Evolutionary conservation across 2,113 vertebrate species (phyloP), one percentile per base, ranked within the genome.

Genomic region (Thamnaconus septentrionalis): DNA sequence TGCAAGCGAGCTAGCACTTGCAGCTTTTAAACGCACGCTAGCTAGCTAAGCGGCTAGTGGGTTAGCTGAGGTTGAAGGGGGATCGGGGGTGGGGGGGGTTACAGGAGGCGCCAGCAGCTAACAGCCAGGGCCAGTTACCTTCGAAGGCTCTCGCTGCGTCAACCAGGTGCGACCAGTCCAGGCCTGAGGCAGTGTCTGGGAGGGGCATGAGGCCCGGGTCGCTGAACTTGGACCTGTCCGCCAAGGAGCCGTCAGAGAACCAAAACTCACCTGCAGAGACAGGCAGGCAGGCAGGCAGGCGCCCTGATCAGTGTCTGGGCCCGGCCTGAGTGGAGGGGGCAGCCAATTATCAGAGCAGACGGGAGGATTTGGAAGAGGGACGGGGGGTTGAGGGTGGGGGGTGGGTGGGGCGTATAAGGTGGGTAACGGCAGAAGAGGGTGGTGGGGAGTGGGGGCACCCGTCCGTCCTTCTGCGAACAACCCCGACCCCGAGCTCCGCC

Each of bases 161-260:
- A 75, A 98, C 97, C 74, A 98, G 94, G 90, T 98, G 93, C 76
- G 94, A 93, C 97, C 97, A 98, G 88, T 97, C 96, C 88, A 98
- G 88, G 73, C 93, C 95, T 8, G 93, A 90, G 85, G 93, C 95
- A 45, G 95, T 90, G 88, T 98, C 96, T 71, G 96, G 96, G 72
- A 98, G 94, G 74, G 96, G 96, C 94, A 98, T 96, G 91, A 98
- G 93, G 76, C 96, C 95, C 45, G 94, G 94, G 88, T 98, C 97
- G 89, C 92, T 90, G 83, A 93, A 94, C 92, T 95, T 98, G 88
- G 94, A 93, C 92, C 94, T 95, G 86, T 98, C 96, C 81, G 94
- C 95, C 86, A 98, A 89, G 83, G 95, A 98, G 78, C 96, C 94
- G 73, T 98, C 96, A 78, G 96, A 98, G 92, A 95, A 96, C 95